A percentile compares a stretch with the other conserved stretches of the same genome.
Evolutionary conservation across 2,797 vertebrate species (phyloP).

Genomic region (Poecilia wingei): DNA sequence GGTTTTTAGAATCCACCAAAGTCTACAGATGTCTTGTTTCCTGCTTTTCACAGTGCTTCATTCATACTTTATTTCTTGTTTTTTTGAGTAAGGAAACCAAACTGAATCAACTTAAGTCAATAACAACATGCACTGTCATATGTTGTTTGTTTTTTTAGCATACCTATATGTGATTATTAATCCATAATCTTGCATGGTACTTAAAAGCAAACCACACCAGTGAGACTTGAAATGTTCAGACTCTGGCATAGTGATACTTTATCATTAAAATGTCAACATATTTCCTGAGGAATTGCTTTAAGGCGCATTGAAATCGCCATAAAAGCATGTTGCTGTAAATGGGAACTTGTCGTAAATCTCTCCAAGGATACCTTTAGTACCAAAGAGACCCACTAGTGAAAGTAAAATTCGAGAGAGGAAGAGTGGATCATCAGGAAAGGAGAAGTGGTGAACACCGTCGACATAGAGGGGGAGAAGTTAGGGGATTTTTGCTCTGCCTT

Average conservation of each 20-base stretch:
- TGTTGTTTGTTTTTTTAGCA: too few species aligned
- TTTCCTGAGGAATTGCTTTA: constrained; percentile 13
- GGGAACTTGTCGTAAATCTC: constrained; percentile 17
- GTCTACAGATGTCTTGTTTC: constrained; percentile 4
- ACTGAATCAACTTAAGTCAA: neutral
- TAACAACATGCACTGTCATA: neutral
- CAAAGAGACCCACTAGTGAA: constrained; percentile 41
- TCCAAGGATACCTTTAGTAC: neutral
- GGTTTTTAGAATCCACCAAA: constrained; percentile 5
- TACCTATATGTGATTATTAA: neutral
- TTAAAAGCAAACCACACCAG: neutral
- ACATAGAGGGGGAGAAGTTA: constrained; percentile 50
- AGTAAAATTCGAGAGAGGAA: constrained; percentile 60
- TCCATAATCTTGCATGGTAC: neutral
- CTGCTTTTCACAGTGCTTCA: constrained; percentile 40
- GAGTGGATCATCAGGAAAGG: constrained; percentile 52
- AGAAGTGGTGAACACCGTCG: constrained; percentile 42
- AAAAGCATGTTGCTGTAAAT: constrained; percentile 21
- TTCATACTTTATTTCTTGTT: constrained; percentile 21
- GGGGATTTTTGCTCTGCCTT: constrained; percentile 64
- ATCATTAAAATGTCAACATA: neutral
- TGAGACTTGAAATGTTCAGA: neutral
- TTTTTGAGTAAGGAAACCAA: constrained; percentile 25
- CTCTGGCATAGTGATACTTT: neutral
- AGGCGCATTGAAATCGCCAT: constrained; percentile 5